These are phyloP conservation scores for Antigone vipio DNA, from an alignment of 2,113 vertebrate genomes.

Conservation along the genomic window DNA sequence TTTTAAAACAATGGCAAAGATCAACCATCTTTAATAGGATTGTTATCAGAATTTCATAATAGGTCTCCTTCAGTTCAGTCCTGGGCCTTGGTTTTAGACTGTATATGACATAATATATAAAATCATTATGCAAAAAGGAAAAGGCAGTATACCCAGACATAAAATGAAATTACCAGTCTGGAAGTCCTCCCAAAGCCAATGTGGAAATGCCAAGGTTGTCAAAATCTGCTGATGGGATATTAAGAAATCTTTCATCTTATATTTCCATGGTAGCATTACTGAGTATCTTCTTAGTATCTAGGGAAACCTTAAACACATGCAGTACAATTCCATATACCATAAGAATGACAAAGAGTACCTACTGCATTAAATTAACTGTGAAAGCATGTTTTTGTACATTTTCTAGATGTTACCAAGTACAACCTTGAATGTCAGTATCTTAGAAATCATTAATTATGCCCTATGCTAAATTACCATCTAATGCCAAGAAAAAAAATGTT, in stretches of 20 bases:
- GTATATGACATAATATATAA: not conserved
- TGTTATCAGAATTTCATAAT: not conserved
- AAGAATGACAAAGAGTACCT: not conserved
- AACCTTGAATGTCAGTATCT: not conserved
- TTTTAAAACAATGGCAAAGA: not conserved
- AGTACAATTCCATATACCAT: not conserved
- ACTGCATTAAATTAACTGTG: not conserved
- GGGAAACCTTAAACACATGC: not conserved
- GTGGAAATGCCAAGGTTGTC: not conserved
- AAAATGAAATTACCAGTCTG: not conserved
- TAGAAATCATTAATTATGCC: conserved; percentile 35
- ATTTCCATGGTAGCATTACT: not conserved
- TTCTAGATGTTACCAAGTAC: not conserved
- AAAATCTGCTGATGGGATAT: not conserved
- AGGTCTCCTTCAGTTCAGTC: not conserved
- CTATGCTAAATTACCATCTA: conserved; percentile 14
- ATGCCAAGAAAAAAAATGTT: not conserved
- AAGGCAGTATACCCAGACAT: not conserved
- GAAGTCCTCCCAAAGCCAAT: not conserved
- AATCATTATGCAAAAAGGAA: not conserved
- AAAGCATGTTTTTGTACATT: not conserved
- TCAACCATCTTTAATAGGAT: not conserved
- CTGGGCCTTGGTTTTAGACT: not conserved
- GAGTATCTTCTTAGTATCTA: not conserved
- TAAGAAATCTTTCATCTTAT: not conserved